Evolutionary conservation across 1,140 invertebrate species (phyloP), one percentile per base, ranked within the genome.

Genomic region (Homalodisca vitripennis): DNA sequence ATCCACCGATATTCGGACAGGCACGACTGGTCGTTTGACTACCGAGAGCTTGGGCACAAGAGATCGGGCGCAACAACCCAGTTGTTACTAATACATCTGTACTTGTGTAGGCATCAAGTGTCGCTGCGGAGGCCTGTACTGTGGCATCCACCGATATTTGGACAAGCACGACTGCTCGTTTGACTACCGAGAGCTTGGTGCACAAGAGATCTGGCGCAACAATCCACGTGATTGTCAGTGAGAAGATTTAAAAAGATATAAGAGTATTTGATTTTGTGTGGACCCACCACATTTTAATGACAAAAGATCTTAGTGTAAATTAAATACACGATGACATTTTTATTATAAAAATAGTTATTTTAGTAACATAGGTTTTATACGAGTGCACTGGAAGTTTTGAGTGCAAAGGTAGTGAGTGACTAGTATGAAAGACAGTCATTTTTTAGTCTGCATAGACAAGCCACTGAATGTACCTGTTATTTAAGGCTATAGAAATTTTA

Each of bases 241-340:
- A 98, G 83, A 99, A 99, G 88, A 97, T 99, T n/a, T n/a, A 82
- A 98, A 87, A 99, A 99, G 87, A 98, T 99, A 88, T 99, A 90
- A 95, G 47, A 20, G 31, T 13, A 14, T n/a, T n/a, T n/a, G n/a
- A n/a, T n/a, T n/a, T 17, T 27, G 14, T 29, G 64, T 29, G 24
- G 13, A 41, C 41, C 41, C 24, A 29, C 66, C 66, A 53, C 22
- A 41, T 27, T 26, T 29, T 47, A 51, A 27, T 31, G 20, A 27
- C 22, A 27, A 22, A 41, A 41, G 41, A 32, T 66, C 24, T 41
- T 68, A 62, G 29, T 62, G 29, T 30, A 32, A 41, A 60, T 60
- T 55, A 62, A n/a, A 31, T 60, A 26, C 62, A 68, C 47, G 47
- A 55, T 57, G 67, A 68, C 30, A 62, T 68, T 68, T 68, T 60